These are phyloP conservation scores for Damaliscus lunatus DNA, from an alignment of 2,113 vertebrate genomes.

Conservation along the genomic window DNA sequence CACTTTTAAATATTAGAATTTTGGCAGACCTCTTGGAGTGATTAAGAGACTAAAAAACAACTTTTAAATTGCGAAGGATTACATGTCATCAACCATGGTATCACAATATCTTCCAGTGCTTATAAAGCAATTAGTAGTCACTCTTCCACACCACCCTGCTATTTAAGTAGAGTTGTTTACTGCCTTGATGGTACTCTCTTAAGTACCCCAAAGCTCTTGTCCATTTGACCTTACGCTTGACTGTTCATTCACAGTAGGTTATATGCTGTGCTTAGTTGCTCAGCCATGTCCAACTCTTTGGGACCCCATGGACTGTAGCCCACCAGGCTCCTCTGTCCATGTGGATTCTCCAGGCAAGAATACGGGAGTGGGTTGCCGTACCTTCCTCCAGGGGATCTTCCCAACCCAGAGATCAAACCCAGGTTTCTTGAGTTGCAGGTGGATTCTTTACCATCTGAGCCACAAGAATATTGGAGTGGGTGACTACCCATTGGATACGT, in stretches of 20 bases:
- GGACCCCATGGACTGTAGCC: background rate
- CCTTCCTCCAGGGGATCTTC: background rate
- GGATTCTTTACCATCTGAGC: background rate
- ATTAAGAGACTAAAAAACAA: slow-evolving; percentile 60
- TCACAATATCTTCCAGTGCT: slow-evolving; percentile 32
- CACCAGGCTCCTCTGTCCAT: background rate
- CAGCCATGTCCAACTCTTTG: background rate
- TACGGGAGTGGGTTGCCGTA: background rate
- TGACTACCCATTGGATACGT: background rate
- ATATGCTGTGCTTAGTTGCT: background rate
- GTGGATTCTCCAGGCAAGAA: background rate
- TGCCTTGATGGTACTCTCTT: background rate
- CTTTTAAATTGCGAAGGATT: slow-evolving; percentile 64
- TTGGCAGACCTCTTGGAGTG: slow-evolving; percentile 52
- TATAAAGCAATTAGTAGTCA: slow-evolving; percentile 31
- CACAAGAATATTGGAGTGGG: background rate
- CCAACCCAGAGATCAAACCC: background rate
- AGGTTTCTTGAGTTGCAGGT: background rate
- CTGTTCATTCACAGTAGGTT: background rate
- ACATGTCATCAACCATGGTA: slow-evolving; percentile 15
- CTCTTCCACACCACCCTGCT: background rate
- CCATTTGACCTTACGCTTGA: background rate
- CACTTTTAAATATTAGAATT: slow-evolving; percentile 21
- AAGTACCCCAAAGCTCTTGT: background rate
- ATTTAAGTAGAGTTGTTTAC: background rate